Conservation (phyloP, 2,888 invertebrate genomes). For the Autographa pulchrina region DNA sequence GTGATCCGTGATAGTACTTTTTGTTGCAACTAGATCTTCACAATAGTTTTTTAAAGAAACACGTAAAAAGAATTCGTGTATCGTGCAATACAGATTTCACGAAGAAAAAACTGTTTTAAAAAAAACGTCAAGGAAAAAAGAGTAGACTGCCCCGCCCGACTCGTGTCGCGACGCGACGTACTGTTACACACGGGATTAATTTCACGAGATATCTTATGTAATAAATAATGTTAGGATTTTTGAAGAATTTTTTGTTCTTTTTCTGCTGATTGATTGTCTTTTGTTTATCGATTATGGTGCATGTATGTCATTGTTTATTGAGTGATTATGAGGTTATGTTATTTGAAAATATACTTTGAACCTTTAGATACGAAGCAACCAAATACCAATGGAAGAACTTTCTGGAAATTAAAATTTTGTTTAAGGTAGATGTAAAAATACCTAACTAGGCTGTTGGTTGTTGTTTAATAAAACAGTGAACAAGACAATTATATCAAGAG, state of each 20-base stretch:
- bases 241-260: background rate
- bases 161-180: conserved; percentile 69
- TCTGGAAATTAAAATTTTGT: too few species aligned
- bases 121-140: conserved; percentile 67
- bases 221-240: background rate
- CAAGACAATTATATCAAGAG: too few species aligned
- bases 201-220: conserved; percentile 57
- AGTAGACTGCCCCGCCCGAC: conserved; percentile 73
- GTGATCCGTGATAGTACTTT: conserved; percentile 40
- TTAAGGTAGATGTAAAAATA: too few species aligned
- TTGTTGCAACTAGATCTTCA: conserved; percentile 44
- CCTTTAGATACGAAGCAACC: too few species aligned
- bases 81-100: conserved; percentile 85
- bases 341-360: too few species aligned
- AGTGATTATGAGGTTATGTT: too few species aligned
- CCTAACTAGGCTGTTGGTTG: too few species aligned
- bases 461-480: too few species aligned
- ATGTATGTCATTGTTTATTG: too few species aligned
- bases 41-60: conserved; percentile 60
- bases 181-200: conserved; percentile 53
- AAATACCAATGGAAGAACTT: too few species aligned
- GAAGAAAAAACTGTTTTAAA: conserved; percentile 71
- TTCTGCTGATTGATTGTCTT: background rate
- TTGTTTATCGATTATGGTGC: background rate
- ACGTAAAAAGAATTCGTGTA: conserved; percentile 75